These are phyloP conservation scores for Oryzias melastigma DNA, from an alignment of 2,113 vertebrate species.

Conservation along the genomic window DNA sequence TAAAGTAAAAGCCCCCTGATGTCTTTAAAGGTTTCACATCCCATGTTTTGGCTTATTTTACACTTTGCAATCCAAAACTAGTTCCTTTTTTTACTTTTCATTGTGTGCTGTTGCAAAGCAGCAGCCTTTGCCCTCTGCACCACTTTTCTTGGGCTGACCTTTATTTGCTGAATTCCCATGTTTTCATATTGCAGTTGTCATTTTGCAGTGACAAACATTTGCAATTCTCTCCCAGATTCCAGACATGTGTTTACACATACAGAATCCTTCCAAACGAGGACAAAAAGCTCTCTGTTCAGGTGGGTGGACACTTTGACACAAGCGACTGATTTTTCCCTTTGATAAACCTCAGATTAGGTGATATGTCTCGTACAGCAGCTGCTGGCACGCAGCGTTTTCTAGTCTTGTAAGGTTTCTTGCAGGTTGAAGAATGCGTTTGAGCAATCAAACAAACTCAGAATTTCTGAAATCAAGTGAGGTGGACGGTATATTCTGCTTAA, in stretches of 20 bases:
- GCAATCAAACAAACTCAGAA: too few relatives aligned
- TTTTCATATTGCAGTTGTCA: not conserved
- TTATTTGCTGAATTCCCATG: not conserved
- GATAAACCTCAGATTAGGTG: not conserved
- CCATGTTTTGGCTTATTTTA: constrained; percentile 13
- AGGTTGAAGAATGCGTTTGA: too few relatives aligned
- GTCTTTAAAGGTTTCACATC: not conserved
- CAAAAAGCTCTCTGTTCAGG: constrained; percentile 92
- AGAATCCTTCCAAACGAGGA: constrained; percentile 94
- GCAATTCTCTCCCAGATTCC: constrained; percentile 76
- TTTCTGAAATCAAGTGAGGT: too few relatives aligned
- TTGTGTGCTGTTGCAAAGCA: constrained; percentile 13
- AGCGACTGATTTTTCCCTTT: not conserved
- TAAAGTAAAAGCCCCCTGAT: not conserved
- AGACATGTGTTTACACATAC: constrained; percentile 94
- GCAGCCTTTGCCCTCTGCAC: constrained; percentile 17
- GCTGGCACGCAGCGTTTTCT: too few relatives aligned
- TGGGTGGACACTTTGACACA: constrained; percentile 64
- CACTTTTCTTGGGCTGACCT: not conserved
- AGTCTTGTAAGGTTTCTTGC: too few relatives aligned
- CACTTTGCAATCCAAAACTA: constrained; percentile 22
- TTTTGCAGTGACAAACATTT: constrained; percentile 35
- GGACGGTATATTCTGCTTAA: too few relatives aligned
- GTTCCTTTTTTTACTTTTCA: constrained; percentile 64
- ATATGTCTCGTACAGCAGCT: too few relatives aligned